Evolutionary conservation across 2,113 vertebrate genomes (phyloP), one percentile per base, ranked within the genome.

Genomic region (Crotalus horridus): DNA sequence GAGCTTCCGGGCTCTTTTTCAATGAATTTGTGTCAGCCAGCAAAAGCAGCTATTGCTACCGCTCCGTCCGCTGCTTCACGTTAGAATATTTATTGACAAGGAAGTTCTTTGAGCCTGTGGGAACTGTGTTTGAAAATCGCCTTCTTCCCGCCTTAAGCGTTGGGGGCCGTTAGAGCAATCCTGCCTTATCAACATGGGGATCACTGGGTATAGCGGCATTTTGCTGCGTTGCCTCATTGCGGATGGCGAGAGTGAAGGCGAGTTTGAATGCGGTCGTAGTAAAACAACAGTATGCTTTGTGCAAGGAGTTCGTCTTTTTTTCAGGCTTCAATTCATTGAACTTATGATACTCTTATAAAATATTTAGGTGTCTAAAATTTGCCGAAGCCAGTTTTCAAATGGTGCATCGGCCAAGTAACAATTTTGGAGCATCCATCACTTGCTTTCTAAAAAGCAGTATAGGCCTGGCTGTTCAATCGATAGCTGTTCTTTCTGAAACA

Each of bases 101-200:
- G 15, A 39, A 81, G 7, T 81, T 21, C 2, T 81, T 39, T 8
- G 69, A 33, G 85, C 46, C 9, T 87, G 24, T 33, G 21, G 29
- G n/a, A 39, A 88, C 4, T 0, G 2, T 46, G 17, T 13, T 3
- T 23, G 81, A 0, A 39, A 26, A 29, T 0, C 5, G 10, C 51
- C 21, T 12, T 23, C 20, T 46, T 7, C 56, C 64, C 33, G 13
- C 10, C 26, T 53, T 6, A 26, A 3, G 21, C 0, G 5, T 39
- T 0, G 6, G 26, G 2, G 2, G 58, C 3, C 4, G 15, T 13
- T 6, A 1, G 4, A 3, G 1, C 51, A 24, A 39, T 29, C 55
- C 33, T 17, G 13, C n/a, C n/a, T 74, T 17, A 1, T 74, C 29
- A 33, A 74, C 13, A 13, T 7, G n/a, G 69, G n/a, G 33, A 20